Evolutionary conservation across 2,797 vertebrate species (phyloP).

Genomic region (Sebastes matsubarae): DNA sequence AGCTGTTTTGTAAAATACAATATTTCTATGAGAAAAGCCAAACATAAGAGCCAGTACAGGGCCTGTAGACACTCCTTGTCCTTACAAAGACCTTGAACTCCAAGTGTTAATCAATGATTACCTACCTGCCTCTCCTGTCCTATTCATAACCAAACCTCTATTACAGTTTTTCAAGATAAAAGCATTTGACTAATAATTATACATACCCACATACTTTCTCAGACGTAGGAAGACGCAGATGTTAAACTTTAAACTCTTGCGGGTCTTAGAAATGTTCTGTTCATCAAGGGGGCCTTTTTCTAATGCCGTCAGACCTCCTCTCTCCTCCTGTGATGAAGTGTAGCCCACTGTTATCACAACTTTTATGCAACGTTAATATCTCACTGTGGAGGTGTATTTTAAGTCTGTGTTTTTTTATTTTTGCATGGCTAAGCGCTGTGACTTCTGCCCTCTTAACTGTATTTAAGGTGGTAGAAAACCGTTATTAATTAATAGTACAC

Average conservation of each 20-base stretch:
- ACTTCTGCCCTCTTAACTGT: constrained; percentile 1
- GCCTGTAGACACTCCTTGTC: constrained; percentile 19
- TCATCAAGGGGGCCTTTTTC: background rate
- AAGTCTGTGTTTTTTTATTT: background rate
- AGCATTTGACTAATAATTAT: constrained; percentile 45
- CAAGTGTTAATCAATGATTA: constrained; percentile 69
- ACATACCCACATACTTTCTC: constrained; percentile 3
- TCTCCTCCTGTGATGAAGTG: constrained; percentile 6
- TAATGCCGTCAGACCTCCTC: background rate
- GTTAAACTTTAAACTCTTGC: constrained; percentile 46
- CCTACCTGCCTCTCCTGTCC: constrained; percentile 14
- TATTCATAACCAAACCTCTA: constrained; percentile 24
- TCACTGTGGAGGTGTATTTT: constrained; percentile 4
- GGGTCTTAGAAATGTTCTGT: background rate
- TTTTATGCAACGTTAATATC: constrained; percentile 20
- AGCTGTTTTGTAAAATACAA: background rate
- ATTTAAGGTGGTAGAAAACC: background rate
- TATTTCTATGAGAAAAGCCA: background rate
- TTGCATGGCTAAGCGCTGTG: background rate
- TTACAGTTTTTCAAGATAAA: constrained; percentile 33
- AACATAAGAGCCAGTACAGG: background rate
- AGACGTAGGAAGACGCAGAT: background rate
- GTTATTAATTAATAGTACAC: constrained; percentile 1
- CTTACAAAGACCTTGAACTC: constrained; percentile 60
- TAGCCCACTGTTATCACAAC: constrained; percentile 28